A percentile compares a stretch with the other conserved stretches of the same genome.
phyloP scores from a whole-genome alignment of 2,888 invertebrate species.

The Plebejus melissa region DNA sequence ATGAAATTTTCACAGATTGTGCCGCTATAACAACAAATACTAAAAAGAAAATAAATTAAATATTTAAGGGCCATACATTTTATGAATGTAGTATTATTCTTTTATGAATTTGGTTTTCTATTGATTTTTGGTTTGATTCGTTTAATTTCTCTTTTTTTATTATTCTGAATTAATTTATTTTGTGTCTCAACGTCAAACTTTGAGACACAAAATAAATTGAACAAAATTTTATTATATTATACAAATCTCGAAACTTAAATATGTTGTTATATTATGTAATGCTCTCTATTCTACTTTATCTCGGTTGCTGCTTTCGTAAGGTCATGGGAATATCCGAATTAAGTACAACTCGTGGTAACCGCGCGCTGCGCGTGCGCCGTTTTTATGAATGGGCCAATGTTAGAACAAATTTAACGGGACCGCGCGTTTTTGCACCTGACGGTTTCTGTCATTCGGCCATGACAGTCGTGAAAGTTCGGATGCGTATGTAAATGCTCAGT shows the following conservation, averaged over 20 bases:
- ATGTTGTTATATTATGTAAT: no score
- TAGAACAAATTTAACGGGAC: slow-evolving; percentile 73
- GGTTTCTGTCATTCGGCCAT: slow-evolving; percentile 42
- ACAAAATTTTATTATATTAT: no score
- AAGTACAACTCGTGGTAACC: slow-evolving; percentile 50
- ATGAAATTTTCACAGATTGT: no score
- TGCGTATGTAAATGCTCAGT: slow-evolving; percentile 35
- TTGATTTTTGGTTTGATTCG: background rate
- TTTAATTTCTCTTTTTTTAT: no score
- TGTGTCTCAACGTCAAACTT: no score
- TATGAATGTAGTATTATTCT: background rate
- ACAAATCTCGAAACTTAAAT: no score
- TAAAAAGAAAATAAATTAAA: no score
- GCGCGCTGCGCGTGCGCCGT: slow-evolving; percentile 61
- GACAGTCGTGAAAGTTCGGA: slow-evolving; percentile 37
- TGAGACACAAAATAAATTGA: no score
- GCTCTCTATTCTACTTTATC: no score
- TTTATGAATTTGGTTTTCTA: background rate
- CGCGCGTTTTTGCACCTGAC: slow-evolving; percentile 50
- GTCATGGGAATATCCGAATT: slow-evolving; percentile 1
- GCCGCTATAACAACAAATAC: no score
- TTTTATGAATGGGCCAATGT: slow-evolving; percentile 67
- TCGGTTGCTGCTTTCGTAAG: background rate
- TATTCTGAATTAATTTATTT: no score
- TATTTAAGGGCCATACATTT: no score